Evolutionary conservation across 2,888 invertebrate genomes (phyloP).

Genomic region (Nesidiocoris tenuis): DNA sequence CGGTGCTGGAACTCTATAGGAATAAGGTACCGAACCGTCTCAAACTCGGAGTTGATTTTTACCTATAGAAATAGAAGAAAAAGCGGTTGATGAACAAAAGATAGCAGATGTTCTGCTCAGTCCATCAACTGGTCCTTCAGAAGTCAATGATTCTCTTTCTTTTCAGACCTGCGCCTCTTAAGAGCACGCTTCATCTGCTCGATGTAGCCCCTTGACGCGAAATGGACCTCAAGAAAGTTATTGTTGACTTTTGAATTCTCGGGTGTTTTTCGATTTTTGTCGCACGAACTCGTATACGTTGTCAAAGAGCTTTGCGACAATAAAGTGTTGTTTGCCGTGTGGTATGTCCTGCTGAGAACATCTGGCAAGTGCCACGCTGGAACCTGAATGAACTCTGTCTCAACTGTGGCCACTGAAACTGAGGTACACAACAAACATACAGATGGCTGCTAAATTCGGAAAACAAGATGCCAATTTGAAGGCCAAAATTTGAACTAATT

Average conservation of each 20-base stretch:
- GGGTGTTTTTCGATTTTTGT: not conserved
- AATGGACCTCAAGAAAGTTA: not conserved
- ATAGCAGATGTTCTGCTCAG: conserved; percentile 26
- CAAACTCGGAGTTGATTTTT: not conserved
- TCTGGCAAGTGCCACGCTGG: conserved; percentile 12
- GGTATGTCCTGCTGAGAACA: conserved; percentile 3
- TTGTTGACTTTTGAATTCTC: not conserved
- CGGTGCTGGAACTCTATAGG: conserved; percentile 1
- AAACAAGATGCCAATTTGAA: too few relatives aligned
- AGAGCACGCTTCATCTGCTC: conserved; percentile 39
- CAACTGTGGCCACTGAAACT: not conserved
- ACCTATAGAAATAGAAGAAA: not conserved
- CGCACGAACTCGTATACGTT: not conserved
- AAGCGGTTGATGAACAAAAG: conserved; percentile 24
- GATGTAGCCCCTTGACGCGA: not conserved
- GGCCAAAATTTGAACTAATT: too few relatives aligned
- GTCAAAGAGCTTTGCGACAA: not conserved
- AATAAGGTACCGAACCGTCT: not conserved
- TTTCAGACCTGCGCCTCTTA: conserved; percentile 15
- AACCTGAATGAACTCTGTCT: conserved; percentile 6
- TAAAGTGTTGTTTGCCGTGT: not conserved
- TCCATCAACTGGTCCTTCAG: conserved; percentile 38
- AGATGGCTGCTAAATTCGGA: too few relatives aligned
- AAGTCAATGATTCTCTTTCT: conserved; percentile 34
- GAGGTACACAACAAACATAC: too few relatives aligned